Evolutionary conservation across 2,888 invertebrate species (phyloP).

Genomic region (Parasteatoda lunata): DNA sequence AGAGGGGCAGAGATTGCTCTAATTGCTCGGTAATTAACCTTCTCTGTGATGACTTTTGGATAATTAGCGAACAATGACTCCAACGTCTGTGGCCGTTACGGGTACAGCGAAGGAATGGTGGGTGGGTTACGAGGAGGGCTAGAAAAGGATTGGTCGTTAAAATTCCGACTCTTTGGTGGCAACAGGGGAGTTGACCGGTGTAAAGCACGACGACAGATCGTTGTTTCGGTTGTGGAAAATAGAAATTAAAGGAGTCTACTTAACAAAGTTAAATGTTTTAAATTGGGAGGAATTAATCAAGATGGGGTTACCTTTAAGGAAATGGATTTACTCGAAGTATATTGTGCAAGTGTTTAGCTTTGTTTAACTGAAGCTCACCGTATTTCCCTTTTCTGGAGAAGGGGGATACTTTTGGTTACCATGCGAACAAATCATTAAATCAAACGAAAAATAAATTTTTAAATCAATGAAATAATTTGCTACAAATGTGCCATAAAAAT

Average conservation of each 20-base stretch:
- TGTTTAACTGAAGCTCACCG: no score
- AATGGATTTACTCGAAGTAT: no score
- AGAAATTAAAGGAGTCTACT: background rate
- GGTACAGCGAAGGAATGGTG: slow-evolving; percentile 4
- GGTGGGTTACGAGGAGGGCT: background rate
- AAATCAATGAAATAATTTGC: no score
- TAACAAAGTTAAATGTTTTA: slow-evolving; percentile 2
- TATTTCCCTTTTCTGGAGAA: no score
- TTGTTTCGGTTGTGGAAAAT: background rate
- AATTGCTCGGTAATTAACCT: slow-evolving; percentile 63
- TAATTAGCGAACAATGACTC: slow-evolving; percentile 64
- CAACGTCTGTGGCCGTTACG: slow-evolving; percentile 40
- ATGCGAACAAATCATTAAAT: no score
- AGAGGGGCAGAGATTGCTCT: slow-evolving; percentile 25
- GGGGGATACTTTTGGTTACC: no score
- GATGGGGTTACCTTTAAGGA: background rate
- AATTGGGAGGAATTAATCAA: background rate
- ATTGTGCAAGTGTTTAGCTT: no score
- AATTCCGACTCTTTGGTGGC: slow-evolving; percentile 30
- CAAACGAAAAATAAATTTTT: no score
- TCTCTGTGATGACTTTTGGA: slow-evolving; percentile 42
- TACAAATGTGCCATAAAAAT: no score
- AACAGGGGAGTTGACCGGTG: slow-evolving; percentile 14
- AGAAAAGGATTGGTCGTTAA: slow-evolving; percentile 32
- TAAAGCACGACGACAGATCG: background rate